These are phyloP conservation scores for Encarsia formosa DNA, from an alignment of 2,888 invertebrate genomes.

Conservation along the genomic window DNA sequence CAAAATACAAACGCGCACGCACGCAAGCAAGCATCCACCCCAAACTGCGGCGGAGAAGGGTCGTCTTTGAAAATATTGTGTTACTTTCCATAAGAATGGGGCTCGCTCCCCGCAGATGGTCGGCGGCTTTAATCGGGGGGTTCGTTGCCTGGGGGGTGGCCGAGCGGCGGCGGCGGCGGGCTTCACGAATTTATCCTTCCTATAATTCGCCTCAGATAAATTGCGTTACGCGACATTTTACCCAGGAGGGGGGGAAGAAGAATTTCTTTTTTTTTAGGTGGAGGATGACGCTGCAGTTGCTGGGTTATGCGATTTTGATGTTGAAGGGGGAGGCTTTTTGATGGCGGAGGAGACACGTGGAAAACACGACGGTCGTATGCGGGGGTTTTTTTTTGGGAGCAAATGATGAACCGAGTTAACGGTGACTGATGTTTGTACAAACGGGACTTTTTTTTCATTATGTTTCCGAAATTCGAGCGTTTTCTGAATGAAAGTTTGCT, in stretches of 20 bases:
- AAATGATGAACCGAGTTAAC: too few relatives aligned
- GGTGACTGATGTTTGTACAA: too few relatives aligned
- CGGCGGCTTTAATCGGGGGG: background rate
- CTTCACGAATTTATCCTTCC: background rate
- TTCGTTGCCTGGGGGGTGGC: background rate
- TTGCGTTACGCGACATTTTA: slow-evolving; percentile 17
- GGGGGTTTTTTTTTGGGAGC: too few relatives aligned
- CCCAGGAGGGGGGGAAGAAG: too few relatives aligned
- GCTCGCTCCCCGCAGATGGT: slow-evolving; percentile 14
- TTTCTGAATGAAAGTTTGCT: too few relatives aligned
- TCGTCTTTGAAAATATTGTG: slow-evolving; percentile 7
- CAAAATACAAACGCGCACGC: background rate
- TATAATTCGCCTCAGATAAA: slow-evolving; percentile 26
- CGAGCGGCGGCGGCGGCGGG: background rate
- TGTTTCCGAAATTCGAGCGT: too few relatives aligned
- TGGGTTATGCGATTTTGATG: too few relatives aligned
- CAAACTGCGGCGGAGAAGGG: background rate
- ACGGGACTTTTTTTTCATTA: too few relatives aligned
- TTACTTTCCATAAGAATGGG: slow-evolving; percentile 15
- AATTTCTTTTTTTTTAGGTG: background rate
- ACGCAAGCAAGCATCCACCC: background rate
- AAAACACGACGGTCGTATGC: too few relatives aligned
- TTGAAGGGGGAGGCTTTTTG: too few relatives aligned
- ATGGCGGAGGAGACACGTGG: too few relatives aligned
- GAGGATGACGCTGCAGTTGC: too few relatives aligned